A percentile compares a stretch with the other conserved stretches of the same genome.
These are phyloP conservation scores for Eupithecia exiguata DNA, from an alignment of 2,888 invertebrate species.

Conservation along the genomic window DNA sequence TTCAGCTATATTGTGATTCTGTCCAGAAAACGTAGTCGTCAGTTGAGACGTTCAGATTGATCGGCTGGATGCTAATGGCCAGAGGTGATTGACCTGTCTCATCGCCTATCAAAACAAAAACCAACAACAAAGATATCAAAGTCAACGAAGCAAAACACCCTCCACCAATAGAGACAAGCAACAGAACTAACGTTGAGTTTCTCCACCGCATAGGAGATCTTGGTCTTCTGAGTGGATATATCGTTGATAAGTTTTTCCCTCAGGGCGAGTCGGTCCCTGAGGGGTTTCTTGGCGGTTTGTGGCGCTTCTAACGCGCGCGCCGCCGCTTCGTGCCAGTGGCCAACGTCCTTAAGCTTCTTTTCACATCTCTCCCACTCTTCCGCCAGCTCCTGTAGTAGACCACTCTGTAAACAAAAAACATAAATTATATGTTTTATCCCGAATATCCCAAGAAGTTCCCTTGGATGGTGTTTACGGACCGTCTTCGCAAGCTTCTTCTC, in stretches of 20 bases:
- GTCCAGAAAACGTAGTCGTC: not conserved
- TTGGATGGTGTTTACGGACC: slow-evolving; percentile 78
- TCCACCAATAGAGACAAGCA: slow-evolving; percentile 3
- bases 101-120: slow-evolving; percentile 2
- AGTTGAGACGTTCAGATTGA: not conserved
- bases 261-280: slow-evolving; percentile 93
- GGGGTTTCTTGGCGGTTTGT: slow-evolving; percentile 93
- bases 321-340: slow-evolving; percentile 94
- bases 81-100: not conserved
- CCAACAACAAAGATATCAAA: not conserved
- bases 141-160: slow-evolving; percentile 6
- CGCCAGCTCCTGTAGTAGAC: slow-evolving; percentile 93
- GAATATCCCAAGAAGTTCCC: not conserved
- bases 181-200: slow-evolving; percentile 90
- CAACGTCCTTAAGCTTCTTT: slow-evolving; percentile 95
- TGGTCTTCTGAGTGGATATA: slow-evolving; percentile 94
- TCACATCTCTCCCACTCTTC: slow-evolving; percentile 99
- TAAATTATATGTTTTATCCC: not conserved
- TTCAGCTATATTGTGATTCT: not conserved
- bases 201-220: slow-evolving; percentile 94
- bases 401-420: slow-evolving; percentile 85
- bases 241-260: slow-evolving; percentile 95
- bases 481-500: slow-evolving; percentile 93
- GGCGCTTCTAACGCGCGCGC: slow-evolving; percentile 89
- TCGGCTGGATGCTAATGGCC: not conserved